These are phyloP conservation scores for Phyllostomus hastatus DNA, from an alignment of 2,113 vertebrate genomes.

Conservation along the genomic window DNA sequence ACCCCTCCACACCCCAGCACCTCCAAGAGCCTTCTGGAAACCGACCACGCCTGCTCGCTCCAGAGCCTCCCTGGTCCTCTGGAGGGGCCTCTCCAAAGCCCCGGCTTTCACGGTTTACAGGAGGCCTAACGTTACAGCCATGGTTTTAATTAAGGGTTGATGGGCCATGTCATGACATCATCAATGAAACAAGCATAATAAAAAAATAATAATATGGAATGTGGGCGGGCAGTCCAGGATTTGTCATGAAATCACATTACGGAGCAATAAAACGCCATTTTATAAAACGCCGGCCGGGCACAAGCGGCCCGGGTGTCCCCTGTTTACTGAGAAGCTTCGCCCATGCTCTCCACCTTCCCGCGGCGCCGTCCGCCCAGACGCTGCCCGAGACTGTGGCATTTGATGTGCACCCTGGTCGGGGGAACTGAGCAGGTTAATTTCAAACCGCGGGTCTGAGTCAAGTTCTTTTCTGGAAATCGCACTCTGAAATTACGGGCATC, in stretches of 20 bases:
- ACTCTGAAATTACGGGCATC: neutral
- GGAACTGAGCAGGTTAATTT: conserved; percentile 60
- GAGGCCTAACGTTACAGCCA: conserved; percentile 61
- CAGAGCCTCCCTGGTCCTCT: neutral
- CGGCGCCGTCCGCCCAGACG: neutral
- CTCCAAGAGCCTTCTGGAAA: neutral
- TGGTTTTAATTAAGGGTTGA: conserved; percentile 74
- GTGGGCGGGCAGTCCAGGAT: conserved; percentile 66
- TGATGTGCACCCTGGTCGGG: neutral
- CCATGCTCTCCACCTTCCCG: neutral
- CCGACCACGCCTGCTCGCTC: neutral
- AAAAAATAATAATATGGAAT: conserved; percentile 57
- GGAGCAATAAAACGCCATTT: conserved; percentile 71
- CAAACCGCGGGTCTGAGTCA: conserved; percentile 36
- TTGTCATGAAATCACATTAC: conserved; percentile 60
- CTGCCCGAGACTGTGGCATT: neutral
- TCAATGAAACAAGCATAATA: conserved; percentile 68
- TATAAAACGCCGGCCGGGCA: conserved; percentile 43
- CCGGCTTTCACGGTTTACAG: conserved; percentile 65
- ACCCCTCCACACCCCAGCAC: neutral
- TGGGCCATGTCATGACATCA: conserved; percentile 74
- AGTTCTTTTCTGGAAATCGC: conserved; percentile 62
- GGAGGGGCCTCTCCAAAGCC: conserved; percentile 37
- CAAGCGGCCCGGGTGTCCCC: conserved; percentile 4
- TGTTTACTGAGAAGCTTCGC: conserved; percentile 36